Conservation (phyloP, 2,113 vertebrate genomes). For the Entomyzon cyanotis region DNA sequence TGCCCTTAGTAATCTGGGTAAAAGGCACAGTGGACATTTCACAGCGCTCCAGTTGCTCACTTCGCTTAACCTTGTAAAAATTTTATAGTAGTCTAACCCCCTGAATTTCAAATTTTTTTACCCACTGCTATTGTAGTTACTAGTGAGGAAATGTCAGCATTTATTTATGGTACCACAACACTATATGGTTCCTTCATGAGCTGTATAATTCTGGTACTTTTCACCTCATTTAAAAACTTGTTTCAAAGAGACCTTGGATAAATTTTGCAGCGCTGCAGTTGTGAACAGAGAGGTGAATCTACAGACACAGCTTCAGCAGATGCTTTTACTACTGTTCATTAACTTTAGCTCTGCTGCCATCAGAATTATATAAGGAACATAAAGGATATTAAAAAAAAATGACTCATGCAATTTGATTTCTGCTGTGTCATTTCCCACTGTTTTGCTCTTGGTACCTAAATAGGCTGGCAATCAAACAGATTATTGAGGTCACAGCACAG, state of each 20-base stretch:
- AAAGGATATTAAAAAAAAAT: conserved; percentile 38
- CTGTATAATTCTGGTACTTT: neutral
- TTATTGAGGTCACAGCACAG: conserved; percentile 15
- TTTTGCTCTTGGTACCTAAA: neutral
- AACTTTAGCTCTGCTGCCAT: conserved; percentile 40
- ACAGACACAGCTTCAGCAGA: conserved; percentile 40
- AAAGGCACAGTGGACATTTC: conserved; percentile 24
- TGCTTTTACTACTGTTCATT: conserved; percentile 57
- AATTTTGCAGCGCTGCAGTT: conserved; percentile 34
- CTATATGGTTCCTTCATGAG: conserved; percentile 30
- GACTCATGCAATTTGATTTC: conserved; percentile 52
- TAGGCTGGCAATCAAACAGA: neutral
- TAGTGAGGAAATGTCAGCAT: conserved; percentile 3
- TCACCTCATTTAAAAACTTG: conserved; percentile 27
- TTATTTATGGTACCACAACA: conserved; percentile 1
- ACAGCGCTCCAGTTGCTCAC: neutral
- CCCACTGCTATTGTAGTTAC: neutral
- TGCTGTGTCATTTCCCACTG: conserved; percentile 50
- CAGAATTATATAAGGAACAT: conserved; percentile 52
- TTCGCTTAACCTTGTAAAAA: conserved; percentile 44
- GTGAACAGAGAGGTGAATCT: conserved; percentile 19
- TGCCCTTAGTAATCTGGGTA: conserved; percentile 14
- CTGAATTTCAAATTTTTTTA: neutral
- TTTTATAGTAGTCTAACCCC: neutral
- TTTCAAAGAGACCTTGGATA: conserved; percentile 37